Conservation (phyloP, 1,140 invertebrate genomes). For the Physella acuta region DNA sequence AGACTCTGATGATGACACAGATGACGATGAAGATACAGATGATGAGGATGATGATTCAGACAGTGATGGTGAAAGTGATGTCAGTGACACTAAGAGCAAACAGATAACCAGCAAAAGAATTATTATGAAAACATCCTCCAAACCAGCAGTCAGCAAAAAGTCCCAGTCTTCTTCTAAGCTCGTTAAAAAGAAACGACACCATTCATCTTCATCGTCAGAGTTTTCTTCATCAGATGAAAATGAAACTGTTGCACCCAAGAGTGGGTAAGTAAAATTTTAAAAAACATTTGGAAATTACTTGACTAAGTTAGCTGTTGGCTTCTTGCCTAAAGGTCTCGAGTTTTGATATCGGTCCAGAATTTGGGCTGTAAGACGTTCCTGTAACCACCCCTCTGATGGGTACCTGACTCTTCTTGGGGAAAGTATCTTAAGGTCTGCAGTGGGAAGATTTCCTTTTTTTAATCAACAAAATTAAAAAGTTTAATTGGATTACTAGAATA, state of each 20-base stretch:
- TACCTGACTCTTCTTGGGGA: no score
- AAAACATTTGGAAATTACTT: no score
- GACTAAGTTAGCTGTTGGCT: no score
- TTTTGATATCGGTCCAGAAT: no score
- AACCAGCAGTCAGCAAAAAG: neutral
- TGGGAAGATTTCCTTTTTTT: no score
- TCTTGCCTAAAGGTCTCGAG: no score
- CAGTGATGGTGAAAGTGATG: neutral
- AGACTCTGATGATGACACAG: constrained; percentile 1
- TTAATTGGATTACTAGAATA: no score
- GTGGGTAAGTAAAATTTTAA: no score
- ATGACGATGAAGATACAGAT: constrained; percentile 2
- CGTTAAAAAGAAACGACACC: neutral
- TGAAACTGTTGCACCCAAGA: neutral
- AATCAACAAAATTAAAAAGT: no score
- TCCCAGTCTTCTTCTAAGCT: neutral
- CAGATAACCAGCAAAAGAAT: neutral
- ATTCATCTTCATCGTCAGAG: neutral
- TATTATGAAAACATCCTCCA: neutral
- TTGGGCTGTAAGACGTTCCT: no score
- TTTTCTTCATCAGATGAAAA: neutral
- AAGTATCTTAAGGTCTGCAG: no score
- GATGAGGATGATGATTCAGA: neutral
- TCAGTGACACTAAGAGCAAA: neutral
- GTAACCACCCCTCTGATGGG: no score